Conservation (phyloP, 1,140 invertebrate genomes). For the Metaphire vulgaris region DNA sequence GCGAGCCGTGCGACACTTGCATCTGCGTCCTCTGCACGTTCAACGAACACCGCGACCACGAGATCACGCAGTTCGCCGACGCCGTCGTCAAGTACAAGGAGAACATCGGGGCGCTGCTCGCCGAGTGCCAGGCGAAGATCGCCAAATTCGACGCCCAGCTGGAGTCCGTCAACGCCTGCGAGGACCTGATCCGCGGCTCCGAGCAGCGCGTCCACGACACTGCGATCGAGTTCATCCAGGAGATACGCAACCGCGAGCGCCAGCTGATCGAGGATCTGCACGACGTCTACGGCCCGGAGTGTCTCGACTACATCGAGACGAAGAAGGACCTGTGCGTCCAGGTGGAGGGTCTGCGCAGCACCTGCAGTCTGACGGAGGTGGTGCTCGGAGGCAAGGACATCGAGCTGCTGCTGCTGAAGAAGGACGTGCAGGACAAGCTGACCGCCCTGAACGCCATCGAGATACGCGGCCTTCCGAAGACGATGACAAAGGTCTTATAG, state of each 20-base stretch:
- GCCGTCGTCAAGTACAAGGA: slow-evolving; percentile 51
- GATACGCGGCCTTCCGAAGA: slow-evolving; percentile 43
- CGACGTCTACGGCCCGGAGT: slow-evolving; percentile 45
- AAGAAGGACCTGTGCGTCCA: slow-evolving; percentile 41
- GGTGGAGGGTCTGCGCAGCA: slow-evolving; percentile 48
- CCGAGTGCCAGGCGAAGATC: slow-evolving; percentile 46
- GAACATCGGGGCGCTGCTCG: slow-evolving; percentile 43
- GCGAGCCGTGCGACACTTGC: slow-evolving; percentile 48
- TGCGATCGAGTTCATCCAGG: slow-evolving; percentile 46
- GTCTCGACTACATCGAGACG: slow-evolving; percentile 48
- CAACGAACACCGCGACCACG: slow-evolving; percentile 53
- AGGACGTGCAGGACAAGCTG: slow-evolving; percentile 52
- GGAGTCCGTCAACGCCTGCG: slow-evolving; percentile 42
- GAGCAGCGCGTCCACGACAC: slow-evolving; percentile 48
- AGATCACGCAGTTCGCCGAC: slow-evolving; percentile 50
- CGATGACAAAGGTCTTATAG: slow-evolving; percentile 46
- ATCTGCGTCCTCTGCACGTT: slow-evolving; percentile 54
- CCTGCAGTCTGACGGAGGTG: slow-evolving; percentile 50
- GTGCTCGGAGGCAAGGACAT: slow-evolving; percentile 53
- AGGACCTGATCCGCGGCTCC: slow-evolving; percentile 43
- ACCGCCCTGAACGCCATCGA: slow-evolving; percentile 43
- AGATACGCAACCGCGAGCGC: slow-evolving; percentile 48
- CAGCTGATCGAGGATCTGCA: slow-evolving; percentile 49
- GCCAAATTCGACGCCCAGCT: slow-evolving; percentile 41
- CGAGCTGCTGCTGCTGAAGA: slow-evolving; percentile 52